A percentile compares a stretch with the other conserved stretches of the same genome.
Conservation (phyloP, 2,113 vertebrate genomes). For the Thalassarche chlororhynchos region DNA sequence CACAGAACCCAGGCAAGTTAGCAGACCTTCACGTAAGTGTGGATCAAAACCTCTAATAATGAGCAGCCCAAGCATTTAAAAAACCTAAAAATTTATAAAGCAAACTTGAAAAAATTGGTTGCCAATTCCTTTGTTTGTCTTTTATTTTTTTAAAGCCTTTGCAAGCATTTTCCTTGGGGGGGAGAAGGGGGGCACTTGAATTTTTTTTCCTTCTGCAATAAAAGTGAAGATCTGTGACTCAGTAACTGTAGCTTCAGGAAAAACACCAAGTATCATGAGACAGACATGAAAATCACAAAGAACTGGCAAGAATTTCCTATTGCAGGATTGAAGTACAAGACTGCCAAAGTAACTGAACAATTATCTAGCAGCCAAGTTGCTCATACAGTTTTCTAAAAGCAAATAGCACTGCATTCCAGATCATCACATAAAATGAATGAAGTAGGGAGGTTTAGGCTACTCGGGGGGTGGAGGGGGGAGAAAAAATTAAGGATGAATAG, state of each 20-base stretch:
- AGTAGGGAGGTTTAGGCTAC: neutral
- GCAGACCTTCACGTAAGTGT: neutral
- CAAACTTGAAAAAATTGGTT: neutral
- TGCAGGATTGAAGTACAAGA: neutral
- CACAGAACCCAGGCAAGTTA: neutral
- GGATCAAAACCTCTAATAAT: neutral
- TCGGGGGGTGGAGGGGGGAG: rapidly evolving
- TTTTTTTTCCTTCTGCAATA: neutral
- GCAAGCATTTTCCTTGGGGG: neutral
- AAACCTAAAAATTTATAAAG: neutral
- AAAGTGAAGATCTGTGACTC: neutral
- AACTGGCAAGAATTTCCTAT: constrained; percentile 22
- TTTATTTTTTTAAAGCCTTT: neutral
- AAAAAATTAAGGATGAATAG: neutral
- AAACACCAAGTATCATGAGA: constrained; percentile 1
- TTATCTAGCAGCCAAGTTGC: constrained; percentile 44
- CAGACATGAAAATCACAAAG: constrained; percentile 39
- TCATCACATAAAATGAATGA: constrained; percentile 2
- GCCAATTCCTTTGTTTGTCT: neutral
- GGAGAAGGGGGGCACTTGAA: neutral
- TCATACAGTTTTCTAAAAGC: constrained; percentile 23
- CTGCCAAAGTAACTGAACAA: constrained; percentile 41
- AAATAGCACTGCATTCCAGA: constrained; percentile 17
- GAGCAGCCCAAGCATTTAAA: neutral
- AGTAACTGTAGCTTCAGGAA: neutral